A percentile compares a stretch with the other conserved stretches of the same genome.
Evolutionary conservation across 2,888 invertebrate genomes (phyloP).

Genomic region (Drosophila pseudotalamancana): DNA sequence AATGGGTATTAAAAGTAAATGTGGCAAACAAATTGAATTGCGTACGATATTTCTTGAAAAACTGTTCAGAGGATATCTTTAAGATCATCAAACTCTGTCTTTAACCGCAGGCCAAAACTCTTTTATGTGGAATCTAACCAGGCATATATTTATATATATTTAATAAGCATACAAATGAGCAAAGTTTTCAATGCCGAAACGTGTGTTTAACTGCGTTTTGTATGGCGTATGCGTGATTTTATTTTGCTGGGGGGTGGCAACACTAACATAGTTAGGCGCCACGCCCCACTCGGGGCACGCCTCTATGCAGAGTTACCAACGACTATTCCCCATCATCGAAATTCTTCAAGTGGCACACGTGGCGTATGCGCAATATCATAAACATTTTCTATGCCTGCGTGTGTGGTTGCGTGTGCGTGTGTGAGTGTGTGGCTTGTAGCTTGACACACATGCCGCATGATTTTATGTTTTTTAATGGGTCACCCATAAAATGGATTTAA

Average conservation of each 20-base stretch:
- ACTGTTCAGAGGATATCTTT: too few relatives aligned
- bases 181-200: slow-evolving; percentile 63
- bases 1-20: too few relatives aligned
- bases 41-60: too few relatives aligned
- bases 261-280: slow-evolving; percentile 25
- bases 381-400: slow-evolving; percentile 17
- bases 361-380: slow-evolving; percentile 64
- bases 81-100: too few relatives aligned
- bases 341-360: slow-evolving; percentile 43
- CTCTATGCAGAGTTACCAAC: too few relatives aligned
- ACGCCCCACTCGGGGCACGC: not conserved
- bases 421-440: not conserved
- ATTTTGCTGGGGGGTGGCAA: not conserved
- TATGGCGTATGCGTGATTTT: slow-evolving; percentile 58
- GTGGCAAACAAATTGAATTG: too few relatives aligned
- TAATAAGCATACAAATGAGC: slow-evolving; percentile 75
- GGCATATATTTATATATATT: slow-evolving; percentile 65
- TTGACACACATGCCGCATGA: slow-evolving; percentile 35
- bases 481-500: slow-evolving; percentile 73
- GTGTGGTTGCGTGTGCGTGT: not conserved
- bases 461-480: slow-evolving; percentile 62
- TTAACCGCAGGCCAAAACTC: too few relatives aligned
- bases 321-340: slow-evolving; percentile 35
- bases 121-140: too few relatives aligned
- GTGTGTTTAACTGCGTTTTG: slow-evolving; percentile 33